A percentile compares a stretch with the other conserved stretches of the same genome.
Conservation (phyloP, 2,797 vertebrate genomes). For the Ptychadena robeensis region DNA sequence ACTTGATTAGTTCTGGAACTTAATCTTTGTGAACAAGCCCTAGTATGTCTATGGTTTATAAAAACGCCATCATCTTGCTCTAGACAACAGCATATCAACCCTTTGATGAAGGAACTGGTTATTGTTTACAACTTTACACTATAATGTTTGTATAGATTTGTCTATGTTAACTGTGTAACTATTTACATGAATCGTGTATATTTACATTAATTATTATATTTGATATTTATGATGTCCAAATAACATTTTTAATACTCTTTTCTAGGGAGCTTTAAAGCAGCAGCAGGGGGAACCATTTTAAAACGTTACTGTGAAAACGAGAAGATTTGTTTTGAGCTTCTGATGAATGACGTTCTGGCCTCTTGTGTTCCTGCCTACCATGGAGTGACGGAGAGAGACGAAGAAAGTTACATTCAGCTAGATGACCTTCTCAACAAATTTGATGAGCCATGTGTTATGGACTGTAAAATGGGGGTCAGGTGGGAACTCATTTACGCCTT, state of each 20-base stretch:
- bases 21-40: no score
- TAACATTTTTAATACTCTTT: conserved; percentile 56
- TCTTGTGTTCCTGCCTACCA: conserved; percentile 87
- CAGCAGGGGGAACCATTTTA: conserved; percentile 90
- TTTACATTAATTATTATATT: neutral
- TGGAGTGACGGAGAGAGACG: conserved; percentile 89
- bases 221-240: neutral
- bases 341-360: conserved; percentile 83
- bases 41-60: no score
- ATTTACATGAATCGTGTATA: no score
- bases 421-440: conserved; percentile 90
- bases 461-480: conserved; percentile 99
- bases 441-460: conserved; percentile 92
- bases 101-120: no score
- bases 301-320: conserved; percentile 94
- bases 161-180: no score
- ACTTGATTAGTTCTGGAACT: no score
- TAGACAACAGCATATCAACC: no score
- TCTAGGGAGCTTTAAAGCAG: conserved; percentile 94
- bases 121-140: no score
- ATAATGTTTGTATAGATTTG: no score
- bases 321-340: conserved; percentile 86
- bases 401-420: conserved; percentile 90
- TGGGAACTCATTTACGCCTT: conserved; percentile 64
- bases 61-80: no score